Percentiles rank a stretch among this genome's conserved stretches.
Evolutionary conservation across 2,888 invertebrate species (phyloP).

Genomic region (Sinodicranocentrus sp.): DNA sequence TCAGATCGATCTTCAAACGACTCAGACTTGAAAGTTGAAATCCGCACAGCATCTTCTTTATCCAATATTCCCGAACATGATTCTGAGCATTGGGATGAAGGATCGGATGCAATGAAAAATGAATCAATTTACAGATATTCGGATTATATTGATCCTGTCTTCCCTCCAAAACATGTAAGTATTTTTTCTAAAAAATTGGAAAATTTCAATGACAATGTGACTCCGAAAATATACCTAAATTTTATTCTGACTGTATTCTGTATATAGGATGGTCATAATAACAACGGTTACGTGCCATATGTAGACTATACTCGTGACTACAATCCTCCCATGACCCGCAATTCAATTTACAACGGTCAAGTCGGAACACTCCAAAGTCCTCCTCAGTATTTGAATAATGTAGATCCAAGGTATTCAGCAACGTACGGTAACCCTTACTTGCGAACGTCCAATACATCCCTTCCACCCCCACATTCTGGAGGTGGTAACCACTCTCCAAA

Average conservation of each 20-base stretch:
- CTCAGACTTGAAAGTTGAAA: conserved; percentile 93
- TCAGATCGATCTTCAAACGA: conserved; percentile 94
- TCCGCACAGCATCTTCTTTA: conserved; percentile 82
- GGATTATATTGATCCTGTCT: conserved; percentile 89
- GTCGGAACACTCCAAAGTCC: conserved; percentile 63
- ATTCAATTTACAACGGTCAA: conserved; percentile 72
- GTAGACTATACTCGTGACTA: conserved; percentile 94
- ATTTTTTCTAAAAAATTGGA: neutral
- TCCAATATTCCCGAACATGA: conserved; percentile 77
- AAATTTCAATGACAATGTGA: too few relatives aligned
- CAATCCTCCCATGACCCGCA: conserved; percentile 84
- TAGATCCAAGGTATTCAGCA: conserved; percentile 92
- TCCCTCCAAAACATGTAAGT: conserved; percentile 86
- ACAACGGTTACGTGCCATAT: conserved; percentile 92
- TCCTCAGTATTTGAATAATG: conserved; percentile 78
- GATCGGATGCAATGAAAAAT: conserved; percentile 79
- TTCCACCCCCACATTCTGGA: conserved; percentile 78
- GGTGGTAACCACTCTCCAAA: conserved; percentile 79
- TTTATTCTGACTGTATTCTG: conserved; percentile 24
- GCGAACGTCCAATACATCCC: conserved; percentile 82
- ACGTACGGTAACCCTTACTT: conserved; percentile 92
- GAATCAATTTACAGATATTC: conserved; percentile 78
- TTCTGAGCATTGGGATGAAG: conserved; percentile 77
- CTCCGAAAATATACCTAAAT: neutral
- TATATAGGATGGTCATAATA: conserved; percentile 87